Percentiles rank a stretch among this genome's conserved stretches.
These are phyloP conservation scores for Muscidifurax raptorellus DNA, from an alignment of 1,140 invertebrate genomes.

Conservation along the genomic window DNA sequence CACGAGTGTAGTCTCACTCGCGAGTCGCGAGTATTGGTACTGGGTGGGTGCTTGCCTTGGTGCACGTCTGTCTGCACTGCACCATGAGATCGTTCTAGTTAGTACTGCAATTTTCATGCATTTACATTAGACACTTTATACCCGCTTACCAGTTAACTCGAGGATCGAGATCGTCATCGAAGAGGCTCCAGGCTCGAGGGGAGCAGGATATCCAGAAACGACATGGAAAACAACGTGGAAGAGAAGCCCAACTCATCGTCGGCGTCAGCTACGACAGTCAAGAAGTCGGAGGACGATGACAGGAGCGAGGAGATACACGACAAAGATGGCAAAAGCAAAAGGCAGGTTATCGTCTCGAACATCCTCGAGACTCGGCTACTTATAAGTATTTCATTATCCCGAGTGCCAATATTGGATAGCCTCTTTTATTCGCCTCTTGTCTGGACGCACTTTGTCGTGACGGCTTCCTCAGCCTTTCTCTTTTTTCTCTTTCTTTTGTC, in stretches of 20 bases:
- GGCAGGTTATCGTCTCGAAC: slow-evolving; percentile 55
- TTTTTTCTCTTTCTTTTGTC: neutral
- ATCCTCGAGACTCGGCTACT: neutral
- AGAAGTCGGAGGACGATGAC: slow-evolving; percentile 63
- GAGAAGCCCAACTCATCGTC: slow-evolving; percentile 65
- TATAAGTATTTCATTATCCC: neutral
- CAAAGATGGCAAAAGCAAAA: slow-evolving; percentile 69
- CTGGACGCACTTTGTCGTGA: neutral
- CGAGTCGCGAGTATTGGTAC: too few relatives aligned
- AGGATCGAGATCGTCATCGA: too few relatives aligned
- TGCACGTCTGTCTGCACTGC: too few relatives aligned
- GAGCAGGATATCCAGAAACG: neutral
- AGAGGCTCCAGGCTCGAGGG: neutral
- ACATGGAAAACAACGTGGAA: slow-evolving; percentile 64
- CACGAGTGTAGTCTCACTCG: too few relatives aligned
- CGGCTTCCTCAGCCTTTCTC: neutral
- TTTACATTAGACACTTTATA: slow-evolving; percentile 9
- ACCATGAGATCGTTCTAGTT: neutral
- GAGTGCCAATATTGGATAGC: neutral
- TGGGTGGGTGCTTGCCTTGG: too few relatives aligned
- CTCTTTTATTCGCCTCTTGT: neutral
- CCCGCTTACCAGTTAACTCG: neutral
- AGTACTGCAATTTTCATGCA: slow-evolving; percentile 14
- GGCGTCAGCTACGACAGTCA: neutral
- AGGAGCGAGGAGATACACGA: slow-evolving; percentile 69